These are phyloP conservation scores for Panagrolaimus sp. DNA, from an alignment of 1,140 invertebrate species.

Conservation along the genomic window DNA sequence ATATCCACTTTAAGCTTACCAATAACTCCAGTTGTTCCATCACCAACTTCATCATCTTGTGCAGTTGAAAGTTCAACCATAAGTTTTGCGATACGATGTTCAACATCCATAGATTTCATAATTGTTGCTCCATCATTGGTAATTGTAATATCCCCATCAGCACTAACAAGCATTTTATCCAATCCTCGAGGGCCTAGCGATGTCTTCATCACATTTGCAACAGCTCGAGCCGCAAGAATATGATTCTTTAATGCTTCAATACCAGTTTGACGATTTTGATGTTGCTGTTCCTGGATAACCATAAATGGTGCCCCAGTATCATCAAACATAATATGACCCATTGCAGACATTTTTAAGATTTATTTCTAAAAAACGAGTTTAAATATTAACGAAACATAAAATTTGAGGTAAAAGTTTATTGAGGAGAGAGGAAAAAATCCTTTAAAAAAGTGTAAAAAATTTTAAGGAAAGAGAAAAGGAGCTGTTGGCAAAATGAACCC, in stretches of 20 bases:
- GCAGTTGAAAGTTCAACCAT: conserved; percentile 96
- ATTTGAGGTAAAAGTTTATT: too few relatives aligned
- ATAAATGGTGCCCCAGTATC: conserved; percentile 96
- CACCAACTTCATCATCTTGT: conserved; percentile 98
- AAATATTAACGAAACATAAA: too few relatives aligned
- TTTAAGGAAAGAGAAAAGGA: too few relatives aligned
- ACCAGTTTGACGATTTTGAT: conserved; percentile 85
- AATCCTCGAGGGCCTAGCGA: conserved; percentile 90
- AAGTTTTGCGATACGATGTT: conserved; percentile 94
- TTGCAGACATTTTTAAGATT: conserved; percentile 20
- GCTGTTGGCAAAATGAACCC: too few relatives aligned
- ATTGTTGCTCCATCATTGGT: conserved; percentile 99
- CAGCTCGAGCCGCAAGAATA: conserved; percentile 84
- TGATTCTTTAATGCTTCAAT: conserved; percentile 96
- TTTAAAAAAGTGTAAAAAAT: too few relatives aligned
- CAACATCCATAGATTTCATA: conserved; percentile 95
- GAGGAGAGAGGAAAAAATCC: too few relatives aligned
- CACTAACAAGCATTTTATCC: conserved; percentile 90
- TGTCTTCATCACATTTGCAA: conserved; percentile 80
- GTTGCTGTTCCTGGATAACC: conserved; percentile 90
- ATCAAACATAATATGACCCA: conserved; percentile 86
- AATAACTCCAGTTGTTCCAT: conserved; percentile 98
- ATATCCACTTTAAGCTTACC: conserved; percentile 62
- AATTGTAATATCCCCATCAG: conserved; percentile 95
- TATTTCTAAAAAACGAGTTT: too few relatives aligned